Percentiles rank a stretch among this genome's conserved stretches.
Evolutionary conservation across 2,797 vertebrate species (phyloP).

Genomic region (Monodelphis domestica): DNA sequence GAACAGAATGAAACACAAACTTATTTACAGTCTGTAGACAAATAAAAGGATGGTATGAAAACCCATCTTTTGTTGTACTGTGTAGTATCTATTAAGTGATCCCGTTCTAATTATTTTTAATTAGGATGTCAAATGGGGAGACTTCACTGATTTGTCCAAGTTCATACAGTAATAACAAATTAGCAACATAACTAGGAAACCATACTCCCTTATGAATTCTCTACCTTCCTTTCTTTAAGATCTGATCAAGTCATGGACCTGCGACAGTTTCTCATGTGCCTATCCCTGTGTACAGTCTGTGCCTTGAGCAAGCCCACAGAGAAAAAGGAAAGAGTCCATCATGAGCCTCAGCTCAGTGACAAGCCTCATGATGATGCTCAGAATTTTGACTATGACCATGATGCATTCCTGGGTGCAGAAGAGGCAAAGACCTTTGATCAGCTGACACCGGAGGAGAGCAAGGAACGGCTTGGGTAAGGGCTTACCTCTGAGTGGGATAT

Average conservation of each 20-base stretch:
- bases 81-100: slow-evolving; percentile 1
- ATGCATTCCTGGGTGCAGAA: slow-evolving; percentile 96
- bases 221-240: slow-evolving; percentile 46
- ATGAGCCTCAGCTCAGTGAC: slow-evolving; percentile 93
- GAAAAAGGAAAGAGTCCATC: slow-evolving; percentile 95
- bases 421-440: slow-evolving; percentile 98
- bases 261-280: slow-evolving; percentile 89
- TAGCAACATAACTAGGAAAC: neutral
- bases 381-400: slow-evolving; percentile 98
- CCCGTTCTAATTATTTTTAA: neutral
- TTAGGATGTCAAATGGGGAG: slow-evolving; percentile 39
- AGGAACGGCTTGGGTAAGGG: slow-evolving; percentile 93
- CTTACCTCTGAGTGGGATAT: neutral
- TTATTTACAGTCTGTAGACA: slow-evolving; percentile 8
- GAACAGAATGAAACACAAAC: slow-evolving; percentile 44
- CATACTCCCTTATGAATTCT: slow-evolving; percentile 36
- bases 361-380: slow-evolving; percentile 92
- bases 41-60: slow-evolving; percentile 36
- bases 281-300: slow-evolving; percentile 90
- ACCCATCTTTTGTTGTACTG: slow-evolving; percentile 8
- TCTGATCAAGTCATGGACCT: slow-evolving; percentile 86
- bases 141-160: slow-evolving; percentile 3
- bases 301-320: slow-evolving; percentile 95
- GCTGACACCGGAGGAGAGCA: slow-evolving; percentile 98
- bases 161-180: neutral